phyloP scores from a whole-genome alignment of 2,888 invertebrate species.

The Thyatira batis region DNA sequence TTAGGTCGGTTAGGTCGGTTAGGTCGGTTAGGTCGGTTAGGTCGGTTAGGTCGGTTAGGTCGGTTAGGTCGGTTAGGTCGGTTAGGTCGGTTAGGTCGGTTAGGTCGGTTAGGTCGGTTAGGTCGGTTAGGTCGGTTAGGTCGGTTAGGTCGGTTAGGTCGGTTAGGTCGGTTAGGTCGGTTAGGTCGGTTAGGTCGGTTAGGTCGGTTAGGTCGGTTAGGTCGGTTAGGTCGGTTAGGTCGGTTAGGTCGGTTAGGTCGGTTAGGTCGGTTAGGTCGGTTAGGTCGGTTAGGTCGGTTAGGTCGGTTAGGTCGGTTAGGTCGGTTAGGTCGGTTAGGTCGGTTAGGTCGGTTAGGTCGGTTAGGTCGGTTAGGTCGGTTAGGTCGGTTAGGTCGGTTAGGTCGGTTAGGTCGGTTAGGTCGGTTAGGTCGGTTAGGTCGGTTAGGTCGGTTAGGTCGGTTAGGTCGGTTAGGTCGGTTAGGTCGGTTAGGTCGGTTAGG shows the following conservation, averaged over 20 bases:
- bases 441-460: conserved; percentile 10
- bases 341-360: conserved; percentile 7
- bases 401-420: conserved; percentile 10
- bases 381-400: conserved; percentile 7
- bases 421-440: conserved; percentile 13
- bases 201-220: conserved; percentile 23
- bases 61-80: conserved; percentile 10
- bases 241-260: conserved; percentile 22
- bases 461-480: conserved; percentile 13
- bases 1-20: conserved; percentile 17
- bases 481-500: conserved; percentile 4
- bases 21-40: conserved; percentile 14
- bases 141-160: conserved; percentile 16
- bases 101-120: conserved; percentile 17
- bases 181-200: conserved; percentile 15
- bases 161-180: conserved; percentile 20
- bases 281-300: conserved; percentile 13
- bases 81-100: conserved; percentile 18
- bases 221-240: conserved; percentile 13
- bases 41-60: conserved; percentile 8
- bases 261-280: conserved; percentile 20
- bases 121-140: too few relatives aligned
- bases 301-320: conserved; percentile 9
- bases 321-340: conserved; percentile 9
- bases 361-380: conserved; percentile 6